These are phyloP conservation scores for Wiebesia pumilae DNA, from an alignment of 1,140 invertebrate species.

Conservation along the genomic window DNA sequence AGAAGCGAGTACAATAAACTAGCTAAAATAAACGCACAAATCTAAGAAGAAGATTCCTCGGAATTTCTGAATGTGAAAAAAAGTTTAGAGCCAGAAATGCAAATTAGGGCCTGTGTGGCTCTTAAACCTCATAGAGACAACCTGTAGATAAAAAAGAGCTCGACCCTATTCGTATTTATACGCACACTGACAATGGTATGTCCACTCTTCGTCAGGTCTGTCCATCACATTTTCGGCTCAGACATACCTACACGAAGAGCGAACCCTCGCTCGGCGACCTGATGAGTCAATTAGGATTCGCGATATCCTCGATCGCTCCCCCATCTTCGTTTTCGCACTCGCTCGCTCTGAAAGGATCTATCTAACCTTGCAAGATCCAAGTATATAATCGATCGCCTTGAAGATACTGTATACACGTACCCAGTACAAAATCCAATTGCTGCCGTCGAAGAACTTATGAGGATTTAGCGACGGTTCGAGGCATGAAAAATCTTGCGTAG, in stretches of 20 bases:
- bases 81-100: no score
- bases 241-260: slow-evolving; percentile 57
- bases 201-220: slow-evolving; percentile 37
- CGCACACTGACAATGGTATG: slow-evolving; percentile 57
- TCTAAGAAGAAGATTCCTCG: no score
- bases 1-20: no score
- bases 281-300: slow-evolving; percentile 72
- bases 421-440: slow-evolving; percentile 44
- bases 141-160: background rate
- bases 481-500: slow-evolving; percentile 38
- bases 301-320: slow-evolving; percentile 48
- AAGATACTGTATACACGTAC: slow-evolving; percentile 47
- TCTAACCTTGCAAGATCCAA: slow-evolving; percentile 16
- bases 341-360: background rate
- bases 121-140: background rate
- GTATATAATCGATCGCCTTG: slow-evolving; percentile 63
- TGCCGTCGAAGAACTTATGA: slow-evolving; percentile 61
- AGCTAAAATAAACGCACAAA: no score
- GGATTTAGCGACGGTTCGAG: slow-evolving; percentile 45
- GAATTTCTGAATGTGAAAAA: no score
- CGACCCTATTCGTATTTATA: background rate
- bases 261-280: slow-evolving; percentile 56
- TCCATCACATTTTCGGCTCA: slow-evolving; percentile 67
- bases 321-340: slow-evolving; percentile 16
- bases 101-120: no score